A percentile compares a stretch with the other conserved stretches of the same genome.
phyloP scores from a whole-genome alignment of 2,888 invertebrate species.

The Leptopterna dolabrata region DNA sequence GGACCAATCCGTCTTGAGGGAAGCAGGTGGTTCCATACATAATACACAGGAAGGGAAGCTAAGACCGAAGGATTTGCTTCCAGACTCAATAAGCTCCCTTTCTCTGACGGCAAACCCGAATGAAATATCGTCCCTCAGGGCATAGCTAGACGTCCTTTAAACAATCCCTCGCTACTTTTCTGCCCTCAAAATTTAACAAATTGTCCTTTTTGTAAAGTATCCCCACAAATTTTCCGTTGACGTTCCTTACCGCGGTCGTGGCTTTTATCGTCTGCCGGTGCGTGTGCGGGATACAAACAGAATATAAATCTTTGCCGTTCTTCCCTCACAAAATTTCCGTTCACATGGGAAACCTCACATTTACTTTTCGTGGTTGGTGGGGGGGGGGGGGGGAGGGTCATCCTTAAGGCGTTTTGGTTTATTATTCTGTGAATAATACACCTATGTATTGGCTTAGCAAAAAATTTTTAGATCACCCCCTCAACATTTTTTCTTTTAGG shows the following conservation, averaged over 20 bases:
- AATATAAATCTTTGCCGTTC: background rate
- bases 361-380: no score
- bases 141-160: background rate
- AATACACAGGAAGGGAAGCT: conserved; percentile 47
- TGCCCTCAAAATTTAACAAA: conserved; percentile 27
- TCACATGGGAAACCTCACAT: background rate
- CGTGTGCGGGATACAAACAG: background rate
- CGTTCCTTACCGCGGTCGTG: background rate
- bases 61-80: conserved; percentile 52
- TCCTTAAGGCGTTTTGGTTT: no score
- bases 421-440: no score
- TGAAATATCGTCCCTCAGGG: conserved; percentile 42
- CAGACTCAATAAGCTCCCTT: conserved; percentile 51
- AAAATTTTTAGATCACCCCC: no score
- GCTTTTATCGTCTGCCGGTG: background rate
- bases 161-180: background rate
- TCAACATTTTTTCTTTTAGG: no score
- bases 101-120: background rate
- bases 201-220: conserved; percentile 7
- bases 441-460: no score
- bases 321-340: background rate
- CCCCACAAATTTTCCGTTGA: background rate
- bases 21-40: conserved; percentile 55
- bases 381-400: no score
- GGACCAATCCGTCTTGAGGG: conserved; percentile 51